phyloP scores from a whole-genome alignment of 2,113 vertebrate genomes.

The Crotophaga sulcirostris region DNA sequence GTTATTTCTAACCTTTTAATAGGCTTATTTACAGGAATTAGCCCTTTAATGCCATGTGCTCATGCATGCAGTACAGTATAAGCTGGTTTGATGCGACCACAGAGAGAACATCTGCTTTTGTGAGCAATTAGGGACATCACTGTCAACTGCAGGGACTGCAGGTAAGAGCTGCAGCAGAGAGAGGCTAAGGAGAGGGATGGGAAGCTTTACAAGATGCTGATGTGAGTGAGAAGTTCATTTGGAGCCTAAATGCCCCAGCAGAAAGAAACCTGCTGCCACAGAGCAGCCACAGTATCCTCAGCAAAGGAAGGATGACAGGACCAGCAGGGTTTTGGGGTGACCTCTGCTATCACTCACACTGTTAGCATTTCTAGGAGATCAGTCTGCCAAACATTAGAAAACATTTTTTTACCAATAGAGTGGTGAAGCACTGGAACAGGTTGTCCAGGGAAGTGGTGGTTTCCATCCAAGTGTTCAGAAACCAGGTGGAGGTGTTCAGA shows the following conservation, averaged over 20 bases:
- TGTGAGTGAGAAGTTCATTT: not conserved
- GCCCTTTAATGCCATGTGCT: not conserved
- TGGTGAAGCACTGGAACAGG: too few relatives aligned
- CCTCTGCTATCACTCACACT: not conserved
- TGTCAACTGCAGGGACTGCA: not conserved
- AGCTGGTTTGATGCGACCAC: not conserved
- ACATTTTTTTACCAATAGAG: too few relatives aligned
- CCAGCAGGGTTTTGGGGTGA: not conserved
- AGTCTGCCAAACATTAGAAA: too few relatives aligned
- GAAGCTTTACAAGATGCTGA: not conserved
- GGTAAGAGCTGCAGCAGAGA: constrained; percentile 1
- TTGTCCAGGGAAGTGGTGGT: too few relatives aligned
- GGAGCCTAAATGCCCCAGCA: not conserved
- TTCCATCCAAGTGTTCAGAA: too few relatives aligned
- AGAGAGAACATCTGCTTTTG: constrained; percentile 27
- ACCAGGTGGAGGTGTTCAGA: too few relatives aligned
- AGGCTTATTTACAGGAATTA: constrained; percentile 39
- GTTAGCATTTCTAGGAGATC: not conserved
- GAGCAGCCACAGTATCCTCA: not conserved
- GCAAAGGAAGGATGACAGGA: not conserved
- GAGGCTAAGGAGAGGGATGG: not conserved
- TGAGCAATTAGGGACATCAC: constrained; percentile 30
- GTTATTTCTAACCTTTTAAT: constrained; percentile 15
- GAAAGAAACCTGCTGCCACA: not conserved
- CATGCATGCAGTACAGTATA: not conserved